A percentile compares a stretch with the other conserved stretches of the same genome.
phyloP scores from a whole-genome alignment of 2,113 vertebrate species.

The Phalacrocorax aristotelis region DNA sequence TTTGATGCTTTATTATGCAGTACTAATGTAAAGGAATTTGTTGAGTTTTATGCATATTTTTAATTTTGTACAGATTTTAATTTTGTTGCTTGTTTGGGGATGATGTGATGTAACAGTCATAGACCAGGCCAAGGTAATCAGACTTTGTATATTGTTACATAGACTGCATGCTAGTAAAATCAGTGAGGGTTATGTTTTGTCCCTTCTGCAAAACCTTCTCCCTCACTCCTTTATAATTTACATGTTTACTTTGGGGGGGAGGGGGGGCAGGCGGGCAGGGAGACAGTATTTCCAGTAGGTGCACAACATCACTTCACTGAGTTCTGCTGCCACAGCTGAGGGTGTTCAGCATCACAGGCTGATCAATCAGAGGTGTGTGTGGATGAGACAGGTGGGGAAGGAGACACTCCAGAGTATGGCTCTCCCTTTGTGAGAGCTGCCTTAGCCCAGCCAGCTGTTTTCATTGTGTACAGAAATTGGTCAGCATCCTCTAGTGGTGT shows the following conservation, averaged over 20 bases:
- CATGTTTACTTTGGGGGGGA: not conserved
- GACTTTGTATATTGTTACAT: conserved; percentile 73
- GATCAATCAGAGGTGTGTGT: not conserved
- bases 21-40: conserved; percentile 51
- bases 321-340: not conserved
- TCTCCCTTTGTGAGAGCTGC: not conserved
- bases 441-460: not conserved
- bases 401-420: not conserved
- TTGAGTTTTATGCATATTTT: conserved; percentile 58
- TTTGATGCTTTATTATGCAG: conserved; percentile 56
- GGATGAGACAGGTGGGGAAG: not conserved
- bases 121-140: conserved; percentile 64
- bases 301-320: not conserved
- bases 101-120: conserved; percentile 57
- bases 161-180: conserved; percentile 78
- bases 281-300: not conserved
- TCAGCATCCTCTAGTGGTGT: not conserved
- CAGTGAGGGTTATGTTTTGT: conserved; percentile 65
- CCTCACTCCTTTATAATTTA: not conserved
- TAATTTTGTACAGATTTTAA: conserved; percentile 69
- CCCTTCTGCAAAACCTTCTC: not conserved
- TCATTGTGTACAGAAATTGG: not conserved
- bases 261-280: not conserved
- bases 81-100: conserved; percentile 65
- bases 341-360: not conserved